Conservation (phyloP, 2,888 invertebrate genomes). For the Eulithis testata region DNA sequence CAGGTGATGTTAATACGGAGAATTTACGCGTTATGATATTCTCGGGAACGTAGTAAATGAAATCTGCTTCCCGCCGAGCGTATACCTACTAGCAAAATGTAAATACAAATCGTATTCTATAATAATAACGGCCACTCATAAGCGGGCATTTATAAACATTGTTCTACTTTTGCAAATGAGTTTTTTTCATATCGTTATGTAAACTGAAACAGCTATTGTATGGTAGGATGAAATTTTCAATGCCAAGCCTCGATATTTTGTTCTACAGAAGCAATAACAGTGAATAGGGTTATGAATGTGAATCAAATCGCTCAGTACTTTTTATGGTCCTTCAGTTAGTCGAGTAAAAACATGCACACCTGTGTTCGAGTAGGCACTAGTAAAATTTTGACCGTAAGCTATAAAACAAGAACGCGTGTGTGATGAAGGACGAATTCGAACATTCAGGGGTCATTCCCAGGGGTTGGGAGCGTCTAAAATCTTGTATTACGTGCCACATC, state of each 20-base stretch:
- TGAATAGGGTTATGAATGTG: neutral
- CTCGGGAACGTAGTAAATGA: constrained; percentile 33
- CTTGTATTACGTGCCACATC: constrained; percentile 71
- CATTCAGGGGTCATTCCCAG: constrained; percentile 66
- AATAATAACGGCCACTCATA: constrained; percentile 39
- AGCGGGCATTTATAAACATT: constrained; percentile 42
- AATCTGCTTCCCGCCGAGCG: constrained; percentile 32
- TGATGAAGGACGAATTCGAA: constrained; percentile 71
- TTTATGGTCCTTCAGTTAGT: constrained; percentile 14
- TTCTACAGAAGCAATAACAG: constrained; percentile 4
- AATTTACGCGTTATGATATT: constrained; percentile 38
- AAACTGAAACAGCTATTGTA: constrained; percentile 2
- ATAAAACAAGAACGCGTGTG: constrained; percentile 65
- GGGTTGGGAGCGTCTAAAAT: constrained; percentile 64
- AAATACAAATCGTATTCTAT: constrained; percentile 39
- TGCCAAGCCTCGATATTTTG: constrained; percentile 6
- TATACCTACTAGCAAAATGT: constrained; percentile 33
- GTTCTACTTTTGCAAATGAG: constrained; percentile 36
- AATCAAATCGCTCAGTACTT: constrained; percentile 12
- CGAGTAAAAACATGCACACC: constrained; percentile 49
- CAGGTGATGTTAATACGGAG: constrained; percentile 36
- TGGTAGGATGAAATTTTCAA: constrained; percentile 1
- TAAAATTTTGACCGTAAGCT: constrained; percentile 60
- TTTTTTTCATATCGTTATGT: constrained; percentile 28
- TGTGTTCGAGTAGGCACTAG: constrained; percentile 50